Base-by-base conservation (phyloP, 2,888 invertebrate genomes). In the Adela reaumurella region DNA sequence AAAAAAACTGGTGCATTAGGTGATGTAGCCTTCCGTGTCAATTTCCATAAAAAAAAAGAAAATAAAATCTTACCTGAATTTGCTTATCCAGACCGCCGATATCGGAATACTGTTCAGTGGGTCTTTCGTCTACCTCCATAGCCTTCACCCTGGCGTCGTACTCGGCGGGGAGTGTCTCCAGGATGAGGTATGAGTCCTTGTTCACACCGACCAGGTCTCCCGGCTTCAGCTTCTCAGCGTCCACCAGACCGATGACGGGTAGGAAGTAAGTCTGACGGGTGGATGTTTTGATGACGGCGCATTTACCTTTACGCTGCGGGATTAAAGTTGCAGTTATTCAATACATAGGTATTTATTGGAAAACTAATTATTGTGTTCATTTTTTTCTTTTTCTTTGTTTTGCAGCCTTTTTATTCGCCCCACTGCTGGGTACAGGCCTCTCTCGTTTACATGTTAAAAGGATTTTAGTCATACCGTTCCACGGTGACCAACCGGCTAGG, bases 11-110 rank as follows among this genome's bases (percentile, higher is more conserved):
- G n/a, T n/a, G n/a, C n/a, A n/a, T n/a, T n/a, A n/a, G n/a, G n/a
- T n/a, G n/a, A n/a, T n/a, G n/a, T n/a, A n/a, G n/a, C n/a, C n/a
- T n/a, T n/a, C n/a, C n/a, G n/a, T n/a, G n/a, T n/a, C n/a, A n/a
- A n/a, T n/a, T n/a, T n/a, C n/a, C n/a, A n/a, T n/a, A n/a, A n/a
- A n/a, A n/a, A n/a, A n/a, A n/a, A n/a, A n/a, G n/a, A n/a, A n/a
- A n/a, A 42, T 14, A 16, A n/a, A 11, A 46, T 59, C 59, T 56
- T 28, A 79, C 80, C 73, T 80, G 95, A 66, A 99, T 99, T 76
- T 99, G 99, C 74, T 99, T 99, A 65, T 99, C 99, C 55, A 99
- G 78, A 14, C 99, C 99, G 65, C 99, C 99, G 70, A 99, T 98
- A 76, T 99, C 99, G 6, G 97, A 96, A 74, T 99, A 99, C 69